phyloP scores from a whole-genome alignment of 2,888 invertebrate species.

The Ectropis crepuscularia region DNA sequence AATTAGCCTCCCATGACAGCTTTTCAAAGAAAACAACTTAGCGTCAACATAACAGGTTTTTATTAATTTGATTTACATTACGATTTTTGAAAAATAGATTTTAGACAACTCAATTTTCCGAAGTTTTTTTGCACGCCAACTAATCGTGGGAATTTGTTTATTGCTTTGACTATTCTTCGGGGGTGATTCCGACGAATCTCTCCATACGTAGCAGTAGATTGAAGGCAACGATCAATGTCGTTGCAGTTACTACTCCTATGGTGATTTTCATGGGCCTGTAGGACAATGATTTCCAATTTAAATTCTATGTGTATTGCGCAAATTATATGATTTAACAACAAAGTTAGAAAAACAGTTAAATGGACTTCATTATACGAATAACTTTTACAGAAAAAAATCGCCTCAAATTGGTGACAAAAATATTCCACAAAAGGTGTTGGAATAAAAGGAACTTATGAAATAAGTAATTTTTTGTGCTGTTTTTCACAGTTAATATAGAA shows the following conservation, averaged over 20 bases:
- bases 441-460: too few species aligned
- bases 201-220: slow-evolving; percentile 67
- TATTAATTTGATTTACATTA: slow-evolving; percentile 31
- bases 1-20: slow-evolving; percentile 50
- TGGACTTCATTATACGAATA: too few species aligned
- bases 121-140: slow-evolving; percentile 7
- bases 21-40: slow-evolving; percentile 36
- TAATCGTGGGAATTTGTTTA: neutral
- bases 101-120: slow-evolving; percentile 1
- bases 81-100: slow-evolving; percentile 6
- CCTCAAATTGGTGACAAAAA: too few species aligned
- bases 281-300: slow-evolving; percentile 26
- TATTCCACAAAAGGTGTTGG: too few species aligned
- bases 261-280: slow-evolving; percentile 78
- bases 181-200: slow-evolving; percentile 49
- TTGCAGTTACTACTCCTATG: slow-evolving; percentile 69
- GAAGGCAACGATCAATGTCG: slow-evolving; percentile 67
- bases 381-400: too few species aligned
- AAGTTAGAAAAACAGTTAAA: too few species aligned
- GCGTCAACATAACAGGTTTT: slow-evolving; percentile 25
- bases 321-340: too few species aligned
- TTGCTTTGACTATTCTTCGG: neutral
- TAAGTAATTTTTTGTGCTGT: too few species aligned
- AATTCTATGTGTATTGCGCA: too few species aligned
- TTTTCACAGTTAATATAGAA: too few species aligned